These are phyloP conservation scores for Piaya cayana DNA, from an alignment of 2,113 vertebrate genomes.

Conservation along the genomic window DNA sequence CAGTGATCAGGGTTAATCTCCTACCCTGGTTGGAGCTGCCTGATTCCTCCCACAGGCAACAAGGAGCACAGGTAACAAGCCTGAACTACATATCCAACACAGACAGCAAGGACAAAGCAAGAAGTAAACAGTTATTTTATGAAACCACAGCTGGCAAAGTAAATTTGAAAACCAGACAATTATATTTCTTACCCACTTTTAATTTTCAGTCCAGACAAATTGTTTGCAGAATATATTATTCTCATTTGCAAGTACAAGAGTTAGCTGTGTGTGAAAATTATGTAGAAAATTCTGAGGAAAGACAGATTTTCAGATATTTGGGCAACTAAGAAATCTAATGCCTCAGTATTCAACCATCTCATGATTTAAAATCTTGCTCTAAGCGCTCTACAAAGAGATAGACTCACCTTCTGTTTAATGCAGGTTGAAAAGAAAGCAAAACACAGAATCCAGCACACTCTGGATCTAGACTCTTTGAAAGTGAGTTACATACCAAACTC, in stretches of 20 bases:
- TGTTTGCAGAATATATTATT: not conserved
- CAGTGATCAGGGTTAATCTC: not conserved
- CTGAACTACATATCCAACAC: fast-evolving
- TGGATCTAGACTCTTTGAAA: not conserved
- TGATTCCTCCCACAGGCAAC: not conserved
- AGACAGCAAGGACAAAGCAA: not conserved
- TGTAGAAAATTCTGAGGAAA: not conserved
- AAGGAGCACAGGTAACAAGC: not conserved
- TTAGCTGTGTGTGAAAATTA: not conserved
- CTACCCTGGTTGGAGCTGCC: not conserved
- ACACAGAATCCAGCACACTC: not conserved
- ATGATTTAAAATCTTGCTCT: not conserved
- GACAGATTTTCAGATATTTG: not conserved
- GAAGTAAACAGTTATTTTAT: not conserved
- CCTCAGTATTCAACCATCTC: not conserved
- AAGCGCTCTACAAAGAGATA: not conserved
- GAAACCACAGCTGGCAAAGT: not conserved
- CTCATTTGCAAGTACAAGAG: not conserved
- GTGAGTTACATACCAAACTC: not conserved
- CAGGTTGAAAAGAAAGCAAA: not conserved
- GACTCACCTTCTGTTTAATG: not conserved
- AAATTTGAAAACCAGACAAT: not conserved
- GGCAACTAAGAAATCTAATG: not conserved
- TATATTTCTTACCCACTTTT: not conserved
- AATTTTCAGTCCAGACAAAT: not conserved